These are phyloP conservation scores for Rhincodon typus DNA, from an alignment of 2,797 vertebrate genomes.

Conservation along the genomic window DNA sequence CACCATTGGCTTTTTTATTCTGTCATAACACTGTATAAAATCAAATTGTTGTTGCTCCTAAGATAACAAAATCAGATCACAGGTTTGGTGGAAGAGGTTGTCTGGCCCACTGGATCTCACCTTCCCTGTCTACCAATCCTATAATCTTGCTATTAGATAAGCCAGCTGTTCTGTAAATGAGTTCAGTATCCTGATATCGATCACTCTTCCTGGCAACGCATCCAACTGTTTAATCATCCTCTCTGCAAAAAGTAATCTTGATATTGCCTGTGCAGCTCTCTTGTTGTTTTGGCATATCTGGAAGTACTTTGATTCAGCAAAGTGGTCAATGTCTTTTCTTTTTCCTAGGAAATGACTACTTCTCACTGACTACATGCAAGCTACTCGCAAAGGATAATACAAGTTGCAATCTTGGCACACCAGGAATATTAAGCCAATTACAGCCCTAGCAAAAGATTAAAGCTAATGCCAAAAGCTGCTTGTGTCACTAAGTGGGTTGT, in stretches of 20 bases:
- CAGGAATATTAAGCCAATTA: not conserved
- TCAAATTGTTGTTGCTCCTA: not conserved
- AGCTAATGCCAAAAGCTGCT: conserved; percentile 5
- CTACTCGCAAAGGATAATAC: not conserved
- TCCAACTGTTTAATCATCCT: not conserved
- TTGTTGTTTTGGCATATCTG: not conserved
- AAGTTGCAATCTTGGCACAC: not conserved
- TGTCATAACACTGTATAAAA: not conserved
- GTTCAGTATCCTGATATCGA: not conserved
- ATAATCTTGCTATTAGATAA: not conserved
- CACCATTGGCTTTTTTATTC: not conserved
- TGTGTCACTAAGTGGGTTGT: conserved; percentile 17
- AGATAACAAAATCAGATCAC: not conserved
- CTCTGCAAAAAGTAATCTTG: not conserved
- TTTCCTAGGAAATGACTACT: not conserved
- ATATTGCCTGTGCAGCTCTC: not conserved
- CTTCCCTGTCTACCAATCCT: not conserved
- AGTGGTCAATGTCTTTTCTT: not conserved
- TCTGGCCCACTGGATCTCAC: not conserved
- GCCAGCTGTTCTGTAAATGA: not conserved
- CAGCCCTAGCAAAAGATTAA: not conserved
- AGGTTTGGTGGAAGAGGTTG: not conserved
- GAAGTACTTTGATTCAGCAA: not conserved
- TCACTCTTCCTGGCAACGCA: not conserved
- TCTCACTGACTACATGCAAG: not conserved